Evolutionary conservation across 1,140 invertebrate species (phyloP).

Genomic region (Stratiolaelaps scimitus): DNA sequence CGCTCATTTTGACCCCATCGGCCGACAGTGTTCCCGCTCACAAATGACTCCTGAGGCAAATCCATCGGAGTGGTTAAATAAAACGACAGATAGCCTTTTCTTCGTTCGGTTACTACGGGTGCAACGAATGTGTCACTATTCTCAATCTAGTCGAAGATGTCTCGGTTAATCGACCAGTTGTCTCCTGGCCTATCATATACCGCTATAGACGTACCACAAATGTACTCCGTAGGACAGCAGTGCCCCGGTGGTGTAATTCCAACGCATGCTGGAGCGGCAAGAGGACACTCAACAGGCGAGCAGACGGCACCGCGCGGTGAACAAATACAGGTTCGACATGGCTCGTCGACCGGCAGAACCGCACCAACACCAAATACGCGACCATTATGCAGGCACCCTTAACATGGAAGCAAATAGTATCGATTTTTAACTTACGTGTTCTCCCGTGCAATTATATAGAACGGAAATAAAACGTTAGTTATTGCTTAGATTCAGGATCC

Average conservation of each 20-base stretch:
- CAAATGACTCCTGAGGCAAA: neutral
- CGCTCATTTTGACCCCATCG: no score
- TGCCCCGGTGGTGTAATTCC: constrained; percentile 60
- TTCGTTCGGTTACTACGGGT: neutral
- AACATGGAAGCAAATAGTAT: neutral
- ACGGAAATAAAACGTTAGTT: neutral
- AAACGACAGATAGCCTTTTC: neutral
- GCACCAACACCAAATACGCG: neutral
- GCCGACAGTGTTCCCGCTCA: neutral
- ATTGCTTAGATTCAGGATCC: neutral
- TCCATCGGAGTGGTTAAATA: neutral
- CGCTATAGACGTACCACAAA: constrained; percentile 53
- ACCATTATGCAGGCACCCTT: constrained; percentile 2
- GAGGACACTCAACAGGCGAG: constrained; percentile 58
- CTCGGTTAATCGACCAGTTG: neutral
- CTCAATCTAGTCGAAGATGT: neutral
- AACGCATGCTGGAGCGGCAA: constrained; percentile 56
- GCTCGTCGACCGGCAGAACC: constrained; percentile 39
- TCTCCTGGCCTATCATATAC: neutral
- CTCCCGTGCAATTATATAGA: neutral
- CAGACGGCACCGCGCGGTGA: constrained; percentile 53
- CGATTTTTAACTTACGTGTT: neutral
- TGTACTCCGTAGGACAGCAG: constrained; percentile 69
- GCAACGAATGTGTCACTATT: neutral
- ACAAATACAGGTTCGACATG: constrained; percentile 55